Evolutionary conservation across 2,888 invertebrate species (phyloP).

Genomic region (Odontocerum albicorne): DNA sequence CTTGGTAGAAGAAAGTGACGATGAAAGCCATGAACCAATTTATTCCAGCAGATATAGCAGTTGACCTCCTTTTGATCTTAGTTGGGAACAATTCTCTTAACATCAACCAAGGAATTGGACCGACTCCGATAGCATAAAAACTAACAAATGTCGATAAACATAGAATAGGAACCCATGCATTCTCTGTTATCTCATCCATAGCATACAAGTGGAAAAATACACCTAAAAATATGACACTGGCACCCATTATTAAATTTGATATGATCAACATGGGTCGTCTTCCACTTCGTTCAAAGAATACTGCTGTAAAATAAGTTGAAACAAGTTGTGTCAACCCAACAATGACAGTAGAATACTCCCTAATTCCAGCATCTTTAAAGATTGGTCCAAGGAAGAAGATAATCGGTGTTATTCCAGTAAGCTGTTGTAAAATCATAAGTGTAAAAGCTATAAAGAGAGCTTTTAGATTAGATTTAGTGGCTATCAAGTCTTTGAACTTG

Average conservation of each 20-base stretch:
- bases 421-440: conserved; percentile 68
- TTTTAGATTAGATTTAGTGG: conserved; percentile 49
- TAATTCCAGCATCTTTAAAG: conserved; percentile 53
- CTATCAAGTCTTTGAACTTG: conserved; percentile 51
- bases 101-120: conserved; percentile 75
- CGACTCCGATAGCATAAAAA: conserved; percentile 66
- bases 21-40: conserved; percentile 72
- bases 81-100: conserved; percentile 67
- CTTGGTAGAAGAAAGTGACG: conserved; percentile 64
- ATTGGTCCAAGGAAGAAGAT: conserved; percentile 62
- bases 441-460: conserved; percentile 56
- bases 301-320: conserved; percentile 58
- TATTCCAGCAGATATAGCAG: conserved; percentile 66
- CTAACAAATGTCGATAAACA: conserved; percentile 60
- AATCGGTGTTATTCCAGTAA: conserved; percentile 63
- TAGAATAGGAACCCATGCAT: conserved; percentile 59
- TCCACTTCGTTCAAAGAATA: conserved; percentile 62
- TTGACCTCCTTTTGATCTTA: conserved; percentile 64
- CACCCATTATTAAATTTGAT: conserved; percentile 60
- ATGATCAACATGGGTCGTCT: conserved; percentile 63
- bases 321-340: conserved; percentile 63
- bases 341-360: conserved; percentile 55
- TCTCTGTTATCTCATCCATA: conserved; percentile 24
- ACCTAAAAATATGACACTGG: conserved; percentile 55
- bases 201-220: conserved; percentile 47